Evolutionary conservation across 1,140 invertebrate genomes (phyloP).

Genomic region (Lucilia sericata): DNA sequence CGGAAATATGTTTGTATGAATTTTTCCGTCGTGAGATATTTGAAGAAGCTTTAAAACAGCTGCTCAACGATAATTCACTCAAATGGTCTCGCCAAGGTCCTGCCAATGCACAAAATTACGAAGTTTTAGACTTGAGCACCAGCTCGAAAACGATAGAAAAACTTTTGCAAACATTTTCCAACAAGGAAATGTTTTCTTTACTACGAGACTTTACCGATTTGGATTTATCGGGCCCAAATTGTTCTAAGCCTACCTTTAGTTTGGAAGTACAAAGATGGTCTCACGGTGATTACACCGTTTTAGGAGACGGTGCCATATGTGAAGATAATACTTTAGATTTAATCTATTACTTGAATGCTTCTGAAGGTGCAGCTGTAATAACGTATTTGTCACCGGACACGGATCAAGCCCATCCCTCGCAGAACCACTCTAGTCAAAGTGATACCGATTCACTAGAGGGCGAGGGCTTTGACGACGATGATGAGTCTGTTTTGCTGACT

Average conservation of each 20-base stretch:
- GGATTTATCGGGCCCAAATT: conserved; percentile 68
- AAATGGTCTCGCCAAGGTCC: conserved; percentile 74
- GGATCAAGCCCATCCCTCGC: conserved; percentile 48
- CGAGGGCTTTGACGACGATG: conserved; percentile 48
- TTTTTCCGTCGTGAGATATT: conserved; percentile 71
- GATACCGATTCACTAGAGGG: conserved; percentile 47
- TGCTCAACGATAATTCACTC: conserved; percentile 64
- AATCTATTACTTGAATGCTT: conserved; percentile 71
- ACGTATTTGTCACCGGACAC: conserved; percentile 71
- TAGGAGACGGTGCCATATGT: conserved; percentile 65
- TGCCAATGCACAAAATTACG: conserved; percentile 74
- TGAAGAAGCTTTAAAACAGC: conserved; percentile 66
- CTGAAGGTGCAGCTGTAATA: conserved; percentile 67
- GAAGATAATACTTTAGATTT: conserved; percentile 71
- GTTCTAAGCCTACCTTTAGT: conserved; percentile 68
- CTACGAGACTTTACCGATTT: conserved; percentile 76
- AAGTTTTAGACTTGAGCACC: conserved; percentile 69
- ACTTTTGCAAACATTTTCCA: conserved; percentile 70
- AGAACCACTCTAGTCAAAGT: conserved; percentile 50
- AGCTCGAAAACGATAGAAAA: conserved; percentile 67
- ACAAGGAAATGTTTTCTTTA: conserved; percentile 71
- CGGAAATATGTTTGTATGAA: conserved; percentile 71
- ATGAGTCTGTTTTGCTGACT: conserved; percentile 65
- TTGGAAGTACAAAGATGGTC: conserved; percentile 78
- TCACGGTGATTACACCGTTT: conserved; percentile 73